These are phyloP conservation scores for Dynastes hyllus DNA, from an alignment of 2,888 invertebrate genomes.

Conservation along the genomic window DNA sequence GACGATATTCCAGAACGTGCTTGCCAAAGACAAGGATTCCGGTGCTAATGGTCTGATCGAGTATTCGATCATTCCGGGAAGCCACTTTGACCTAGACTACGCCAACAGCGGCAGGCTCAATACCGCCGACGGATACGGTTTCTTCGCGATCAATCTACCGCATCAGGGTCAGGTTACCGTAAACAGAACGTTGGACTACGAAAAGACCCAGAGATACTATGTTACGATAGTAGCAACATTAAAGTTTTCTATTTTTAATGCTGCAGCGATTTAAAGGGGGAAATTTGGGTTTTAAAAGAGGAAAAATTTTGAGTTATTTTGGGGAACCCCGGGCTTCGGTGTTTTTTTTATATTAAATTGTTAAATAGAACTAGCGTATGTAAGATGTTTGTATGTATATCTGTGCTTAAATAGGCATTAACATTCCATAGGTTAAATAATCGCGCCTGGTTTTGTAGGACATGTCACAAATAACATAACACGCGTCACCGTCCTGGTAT, in stretches of 20 bases:
- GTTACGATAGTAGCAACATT: slow-evolving; percentile 92
- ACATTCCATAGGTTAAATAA: neutral
- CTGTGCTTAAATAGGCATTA: neutral
- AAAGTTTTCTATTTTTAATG: too few relatives aligned
- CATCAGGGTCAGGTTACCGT: slow-evolving; percentile 93
- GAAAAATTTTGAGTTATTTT: neutral
- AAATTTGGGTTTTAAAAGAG: neutral
- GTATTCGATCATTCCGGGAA: slow-evolving; percentile 86
- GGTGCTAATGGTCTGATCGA: slow-evolving; percentile 92
- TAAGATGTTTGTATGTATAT: neutral
- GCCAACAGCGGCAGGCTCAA: slow-evolving; percentile 73
- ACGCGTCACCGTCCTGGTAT: slow-evolving; percentile 3
- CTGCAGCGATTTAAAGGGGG: neutral
- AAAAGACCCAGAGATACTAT: slow-evolving; percentile 89
- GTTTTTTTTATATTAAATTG: neutral
- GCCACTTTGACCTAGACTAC: slow-evolving; percentile 74
- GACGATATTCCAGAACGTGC: slow-evolving; percentile 87
- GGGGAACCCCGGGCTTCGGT: too few relatives aligned
- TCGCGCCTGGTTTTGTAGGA: neutral
- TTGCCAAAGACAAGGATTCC: slow-evolving; percentile 87
- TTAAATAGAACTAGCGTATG: neutral
- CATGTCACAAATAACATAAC: slow-evolving; percentile 12
- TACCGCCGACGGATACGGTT: slow-evolving; percentile 86
- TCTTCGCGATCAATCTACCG: slow-evolving; percentile 89
- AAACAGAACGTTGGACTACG: slow-evolving; percentile 89